Conservation (phyloP, 2,797 vertebrate species). For the Morelia viridis region DNA sequence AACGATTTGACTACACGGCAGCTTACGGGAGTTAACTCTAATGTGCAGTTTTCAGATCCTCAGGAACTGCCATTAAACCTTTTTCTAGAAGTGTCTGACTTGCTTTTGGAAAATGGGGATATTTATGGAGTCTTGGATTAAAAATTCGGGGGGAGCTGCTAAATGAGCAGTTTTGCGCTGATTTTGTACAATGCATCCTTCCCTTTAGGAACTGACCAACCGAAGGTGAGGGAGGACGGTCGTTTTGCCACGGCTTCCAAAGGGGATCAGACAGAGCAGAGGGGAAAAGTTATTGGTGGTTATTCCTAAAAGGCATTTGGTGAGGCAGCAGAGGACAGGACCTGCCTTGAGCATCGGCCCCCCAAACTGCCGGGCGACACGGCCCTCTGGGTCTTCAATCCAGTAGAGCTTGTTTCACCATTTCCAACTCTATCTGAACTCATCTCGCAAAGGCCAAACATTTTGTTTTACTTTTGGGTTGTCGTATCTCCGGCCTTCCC, state of each 20-base stretch:
- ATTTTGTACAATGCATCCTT: neutral
- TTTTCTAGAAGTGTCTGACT: neutral
- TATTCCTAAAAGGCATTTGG: neutral
- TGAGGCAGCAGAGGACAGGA: neutral
- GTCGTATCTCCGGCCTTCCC: too few relatives aligned
- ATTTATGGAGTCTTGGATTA: neutral
- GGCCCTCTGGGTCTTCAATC: too few relatives aligned
- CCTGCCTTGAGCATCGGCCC: too few relatives aligned
- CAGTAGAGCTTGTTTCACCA: too few relatives aligned
- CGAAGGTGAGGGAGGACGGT: too few relatives aligned
- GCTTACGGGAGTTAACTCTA: neutral
- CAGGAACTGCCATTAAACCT: neutral
- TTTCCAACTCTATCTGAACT: too few relatives aligned
- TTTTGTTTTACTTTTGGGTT: neutral
- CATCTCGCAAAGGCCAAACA: too few relatives aligned
- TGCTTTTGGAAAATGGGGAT: neutral
- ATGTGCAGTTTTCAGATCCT: constrained; percentile 30
- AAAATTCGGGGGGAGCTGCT: too few relatives aligned
- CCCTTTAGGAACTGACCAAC: too few relatives aligned
- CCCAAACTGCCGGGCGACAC: too few relatives aligned
- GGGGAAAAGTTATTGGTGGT: neutral
- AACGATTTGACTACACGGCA: neutral
- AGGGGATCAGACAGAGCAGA: neutral
- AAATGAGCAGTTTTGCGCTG: neutral
- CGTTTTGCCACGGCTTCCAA: neutral